Percentiles rank a stretch among this genome's conserved stretches.
These are phyloP conservation scores for Philantomba maxwellii DNA, from an alignment of 2,113 vertebrate genomes.

Conservation along the genomic window DNA sequence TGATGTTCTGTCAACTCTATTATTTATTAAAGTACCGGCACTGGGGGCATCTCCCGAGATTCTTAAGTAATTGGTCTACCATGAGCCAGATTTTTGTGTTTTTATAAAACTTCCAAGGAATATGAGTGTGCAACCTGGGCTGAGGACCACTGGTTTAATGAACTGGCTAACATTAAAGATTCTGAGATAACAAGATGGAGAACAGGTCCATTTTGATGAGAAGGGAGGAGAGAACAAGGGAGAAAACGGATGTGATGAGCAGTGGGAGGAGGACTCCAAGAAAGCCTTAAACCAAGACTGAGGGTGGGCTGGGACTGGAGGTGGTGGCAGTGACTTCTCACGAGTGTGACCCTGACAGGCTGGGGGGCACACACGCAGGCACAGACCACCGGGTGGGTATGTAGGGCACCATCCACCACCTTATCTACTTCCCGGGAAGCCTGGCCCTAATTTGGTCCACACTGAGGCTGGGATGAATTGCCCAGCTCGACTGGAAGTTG, in stretches of 20 bases:
- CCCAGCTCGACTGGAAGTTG: fast-evolving
- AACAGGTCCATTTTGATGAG: background rate
- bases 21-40: background rate
- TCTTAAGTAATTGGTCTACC: background rate
- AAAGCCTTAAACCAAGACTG: background rate
- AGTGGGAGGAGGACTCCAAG: background rate
- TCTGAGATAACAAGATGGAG: background rate
- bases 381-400: fast-evolving
- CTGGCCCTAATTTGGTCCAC: background rate
- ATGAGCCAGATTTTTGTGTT: background rate
- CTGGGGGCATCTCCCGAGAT: background rate
- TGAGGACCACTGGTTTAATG: background rate
- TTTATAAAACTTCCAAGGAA: background rate
- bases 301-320: background rate
- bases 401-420: background rate
- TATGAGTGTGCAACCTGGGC: background rate
- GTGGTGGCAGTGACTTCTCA: fast-evolving
- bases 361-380: fast-evolving
- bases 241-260: fast-evolving
- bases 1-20: background rate
- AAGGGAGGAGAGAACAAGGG: background rate
- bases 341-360: background rate
- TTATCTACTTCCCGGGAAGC: background rate
- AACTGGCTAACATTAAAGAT: background rate
- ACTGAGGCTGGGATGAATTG: background rate